Evolutionary conservation across 2,113 vertebrate genomes (phyloP), one percentile per base, ranked within the genome.

Genomic region (Nanger granti): DNA sequence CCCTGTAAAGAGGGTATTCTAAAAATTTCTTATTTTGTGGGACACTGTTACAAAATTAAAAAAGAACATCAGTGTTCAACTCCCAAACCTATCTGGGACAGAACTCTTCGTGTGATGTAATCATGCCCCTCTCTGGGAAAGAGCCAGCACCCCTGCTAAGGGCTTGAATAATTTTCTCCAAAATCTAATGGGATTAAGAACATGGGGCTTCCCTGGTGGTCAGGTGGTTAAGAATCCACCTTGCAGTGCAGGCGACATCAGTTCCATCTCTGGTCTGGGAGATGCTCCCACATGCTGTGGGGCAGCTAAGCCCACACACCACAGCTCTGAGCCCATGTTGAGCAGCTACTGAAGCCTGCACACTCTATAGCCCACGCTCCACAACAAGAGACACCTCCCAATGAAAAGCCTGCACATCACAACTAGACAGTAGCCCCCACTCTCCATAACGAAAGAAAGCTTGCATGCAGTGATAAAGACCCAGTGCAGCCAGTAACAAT

Each of bases 1-100:
- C 41, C 41, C 20, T 87, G 9, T 37, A 47, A 97, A 94, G 47
- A 44, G 49, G 8, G 26, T 73, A 82, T 26, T 31, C 80, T 89
- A 79, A 93, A n/a, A 55, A 34, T n/a, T 52, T 87, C 31, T 94
- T 73, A n/a, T 83, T 83, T 89, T 89, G 62, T 37, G 66, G 10
- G 47, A 34, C 4, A 64, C 7, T 64, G 55, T 41, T 80, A 62
- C 0, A 92, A 37, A 93, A 88, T 82, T 95, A 7, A 73, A n/a
- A 85, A 37, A 55, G 20, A 85, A 55, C 28, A 18, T 18, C 18
- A 37, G 12, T 17, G 4, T 69, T 64, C 64, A 85, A 41, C 11
- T 82, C 57, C 18, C 87, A 37, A 79, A 85, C 9, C 2, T 55
- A 13, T 57, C 57, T 47, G 26, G 60, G 54, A 28, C 29, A 66